Conservation (phyloP, 2,797 vertebrate species). For the Dipus sagitta region DNA sequence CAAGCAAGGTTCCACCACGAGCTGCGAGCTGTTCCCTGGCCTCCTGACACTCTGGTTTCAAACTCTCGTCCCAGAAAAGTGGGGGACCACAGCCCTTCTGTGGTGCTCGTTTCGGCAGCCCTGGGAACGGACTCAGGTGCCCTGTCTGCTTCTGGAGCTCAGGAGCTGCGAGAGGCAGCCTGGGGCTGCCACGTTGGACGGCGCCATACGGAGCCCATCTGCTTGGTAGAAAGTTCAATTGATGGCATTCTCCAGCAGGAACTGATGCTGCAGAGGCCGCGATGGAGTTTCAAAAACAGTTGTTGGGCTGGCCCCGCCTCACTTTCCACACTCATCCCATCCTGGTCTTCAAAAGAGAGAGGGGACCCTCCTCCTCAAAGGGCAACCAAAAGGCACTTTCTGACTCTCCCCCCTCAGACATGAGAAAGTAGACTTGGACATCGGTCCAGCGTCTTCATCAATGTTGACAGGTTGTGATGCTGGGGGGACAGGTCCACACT, state of each 20-base stretch:
- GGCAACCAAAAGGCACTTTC: background rate
- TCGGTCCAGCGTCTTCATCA: accelerated
- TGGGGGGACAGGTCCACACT: background rate
- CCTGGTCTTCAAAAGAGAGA: background rate
- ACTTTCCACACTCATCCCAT: background rate
- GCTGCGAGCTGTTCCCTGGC: background rate
- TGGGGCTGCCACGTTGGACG: accelerated
- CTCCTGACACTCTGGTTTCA: accelerated
- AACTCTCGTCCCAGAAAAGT: background rate
- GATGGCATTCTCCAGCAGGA: accelerated
- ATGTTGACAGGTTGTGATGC: accelerated
- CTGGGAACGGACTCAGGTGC: accelerated
- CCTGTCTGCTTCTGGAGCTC: accelerated
- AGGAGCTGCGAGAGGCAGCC: accelerated
- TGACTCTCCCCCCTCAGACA: background rate
- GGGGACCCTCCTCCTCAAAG: background rate
- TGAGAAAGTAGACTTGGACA: background rate
- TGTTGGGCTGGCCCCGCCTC: background rate
- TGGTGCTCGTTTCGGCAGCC: too few relatives aligned
- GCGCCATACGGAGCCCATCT: accelerated
- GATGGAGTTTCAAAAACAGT: background rate
- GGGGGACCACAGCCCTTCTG: too few relatives aligned
- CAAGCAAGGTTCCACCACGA: accelerated
- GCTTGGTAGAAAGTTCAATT: accelerated
- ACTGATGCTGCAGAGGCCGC: background rate